These are phyloP conservation scores for Chanos chanos DNA, from an alignment of 2,797 vertebrate species.

Conservation along the genomic window DNA sequence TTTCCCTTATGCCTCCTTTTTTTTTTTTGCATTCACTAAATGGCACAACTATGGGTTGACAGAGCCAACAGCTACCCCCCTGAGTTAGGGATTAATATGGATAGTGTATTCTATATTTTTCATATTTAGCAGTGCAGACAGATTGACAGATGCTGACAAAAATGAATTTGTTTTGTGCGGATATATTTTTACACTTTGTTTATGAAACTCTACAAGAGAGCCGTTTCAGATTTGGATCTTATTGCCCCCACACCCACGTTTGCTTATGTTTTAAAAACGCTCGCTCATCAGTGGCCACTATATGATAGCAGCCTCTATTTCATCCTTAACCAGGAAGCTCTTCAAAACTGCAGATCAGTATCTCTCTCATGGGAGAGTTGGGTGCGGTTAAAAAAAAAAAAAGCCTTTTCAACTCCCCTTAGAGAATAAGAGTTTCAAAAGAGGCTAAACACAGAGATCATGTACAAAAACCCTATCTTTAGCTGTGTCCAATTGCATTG, in stretches of 20 bases:
- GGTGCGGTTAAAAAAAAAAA: conserved; percentile 33
- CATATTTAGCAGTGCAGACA: conserved; percentile 32
- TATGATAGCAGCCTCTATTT: conserved; percentile 19
- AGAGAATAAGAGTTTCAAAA: conserved; percentile 22
- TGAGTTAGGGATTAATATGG: conserved; percentile 60
- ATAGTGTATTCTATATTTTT: conserved; percentile 35
- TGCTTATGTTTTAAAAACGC: too few relatives aligned
- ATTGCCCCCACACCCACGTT: too few relatives aligned
- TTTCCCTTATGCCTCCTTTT: conserved; percentile 56
- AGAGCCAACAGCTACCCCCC: conserved; percentile 74
- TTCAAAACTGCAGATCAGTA: conserved; percentile 42
- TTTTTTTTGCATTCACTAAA: conserved; percentile 57
- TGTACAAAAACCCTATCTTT: background rate
- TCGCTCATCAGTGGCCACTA: background rate
- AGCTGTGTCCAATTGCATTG: conserved; percentile 19
- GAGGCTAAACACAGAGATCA: conserved; percentile 11
- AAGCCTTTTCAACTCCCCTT: background rate
- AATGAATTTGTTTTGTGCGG: conserved; percentile 22
- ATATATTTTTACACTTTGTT: conserved; percentile 11
- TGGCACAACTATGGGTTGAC: conserved; percentile 62
- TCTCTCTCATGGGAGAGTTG: conserved; percentile 47
- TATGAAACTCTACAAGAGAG: conserved; percentile 25
- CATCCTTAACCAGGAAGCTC: conserved; percentile 15
- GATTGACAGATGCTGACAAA: conserved; percentile 30
- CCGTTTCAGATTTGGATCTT: too few relatives aligned